phyloP scores from a whole-genome alignment of 2,113 vertebrate species.

The Nothobranchius furzeri region DNA sequence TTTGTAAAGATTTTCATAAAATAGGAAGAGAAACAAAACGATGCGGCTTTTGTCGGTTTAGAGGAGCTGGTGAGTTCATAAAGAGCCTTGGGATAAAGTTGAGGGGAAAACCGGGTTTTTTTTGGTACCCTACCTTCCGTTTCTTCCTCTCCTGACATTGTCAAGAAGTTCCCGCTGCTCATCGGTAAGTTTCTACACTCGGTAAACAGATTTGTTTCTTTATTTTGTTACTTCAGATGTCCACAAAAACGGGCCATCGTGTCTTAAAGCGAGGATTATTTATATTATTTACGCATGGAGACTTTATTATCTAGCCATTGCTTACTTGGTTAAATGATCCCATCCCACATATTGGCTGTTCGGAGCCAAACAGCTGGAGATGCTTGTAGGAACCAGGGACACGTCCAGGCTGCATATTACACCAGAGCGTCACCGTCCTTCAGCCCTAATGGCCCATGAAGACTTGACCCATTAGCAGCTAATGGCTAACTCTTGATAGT shows the following conservation, averaged over 20 bases:
- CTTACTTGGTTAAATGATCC: slow-evolving; percentile 9
- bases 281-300: neutral
- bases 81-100: slow-evolving; percentile 26
- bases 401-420: neutral
- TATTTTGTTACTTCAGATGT: too few relatives aligned
- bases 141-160: slow-evolving; percentile 49
- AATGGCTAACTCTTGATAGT: too few relatives aligned
- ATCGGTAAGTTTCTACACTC: slow-evolving; percentile 45
- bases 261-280: neutral
- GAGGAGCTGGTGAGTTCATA: neutral
- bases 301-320: slow-evolving; percentile 6
- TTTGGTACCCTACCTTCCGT: slow-evolving; percentile 5
- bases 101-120: slow-evolving; percentile 51
- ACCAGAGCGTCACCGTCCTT: slow-evolving; percentile 19
- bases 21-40: neutral
- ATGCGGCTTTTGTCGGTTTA: slow-evolving; percentile 10
- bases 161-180: slow-evolving; percentile 2
- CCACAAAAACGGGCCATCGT: too few relatives aligned
- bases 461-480: slow-evolving; percentile 11
- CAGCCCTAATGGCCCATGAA: slow-evolving; percentile 29
- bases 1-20: slow-evolving; percentile 8
- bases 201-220: neutral
- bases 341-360: neutral
- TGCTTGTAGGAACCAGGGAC: slow-evolving; percentile 17
- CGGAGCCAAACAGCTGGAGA: slow-evolving; percentile 35